Evolutionary conservation across 2,113 vertebrate genomes (phyloP).

Genomic region (Pelodiscus sinensis): DNA sequence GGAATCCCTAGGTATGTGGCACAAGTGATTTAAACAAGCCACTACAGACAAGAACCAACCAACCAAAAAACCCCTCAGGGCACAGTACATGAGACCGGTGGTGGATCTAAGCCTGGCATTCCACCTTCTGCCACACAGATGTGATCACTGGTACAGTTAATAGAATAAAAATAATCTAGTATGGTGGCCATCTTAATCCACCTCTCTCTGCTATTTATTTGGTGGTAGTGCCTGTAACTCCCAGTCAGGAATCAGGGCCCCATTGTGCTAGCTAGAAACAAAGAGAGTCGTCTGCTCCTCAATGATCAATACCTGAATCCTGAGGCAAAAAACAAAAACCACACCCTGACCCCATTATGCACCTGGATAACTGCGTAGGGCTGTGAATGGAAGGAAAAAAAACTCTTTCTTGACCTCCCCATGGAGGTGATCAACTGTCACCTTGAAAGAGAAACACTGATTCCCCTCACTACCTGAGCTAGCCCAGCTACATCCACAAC

Average conservation of each 20-base stretch:
- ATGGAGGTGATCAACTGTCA: neutral
- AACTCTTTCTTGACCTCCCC: neutral
- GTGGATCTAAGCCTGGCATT: neutral
- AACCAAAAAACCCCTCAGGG: neutral
- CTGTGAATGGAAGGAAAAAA: neutral
- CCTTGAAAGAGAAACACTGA: neutral
- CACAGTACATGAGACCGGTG: neutral
- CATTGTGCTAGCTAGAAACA: slow-evolving; percentile 16
- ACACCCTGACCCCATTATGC: neutral
- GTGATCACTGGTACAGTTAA: neutral
- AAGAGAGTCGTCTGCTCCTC: neutral
- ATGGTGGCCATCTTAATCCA: slow-evolving; percentile 9
- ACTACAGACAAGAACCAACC: neutral
- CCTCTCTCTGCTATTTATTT: slow-evolving; percentile 6
- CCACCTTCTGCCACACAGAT: neutral
- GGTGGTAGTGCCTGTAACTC: slow-evolving; percentile 3
- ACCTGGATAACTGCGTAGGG: neutral
- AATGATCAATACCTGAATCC: slow-evolving; percentile 8
- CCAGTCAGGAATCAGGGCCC: slow-evolving; percentile 19
- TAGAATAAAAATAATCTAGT: slow-evolving; percentile 33
- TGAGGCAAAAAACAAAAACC: neutral
- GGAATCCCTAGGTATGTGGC: slow-evolving; percentile 23
- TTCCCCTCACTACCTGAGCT: neutral
- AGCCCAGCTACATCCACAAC: neutral
- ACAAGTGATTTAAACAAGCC: neutral